phyloP scores from a whole-genome alignment of 2,797 vertebrate species.

The Clarias fuscus region DNA sequence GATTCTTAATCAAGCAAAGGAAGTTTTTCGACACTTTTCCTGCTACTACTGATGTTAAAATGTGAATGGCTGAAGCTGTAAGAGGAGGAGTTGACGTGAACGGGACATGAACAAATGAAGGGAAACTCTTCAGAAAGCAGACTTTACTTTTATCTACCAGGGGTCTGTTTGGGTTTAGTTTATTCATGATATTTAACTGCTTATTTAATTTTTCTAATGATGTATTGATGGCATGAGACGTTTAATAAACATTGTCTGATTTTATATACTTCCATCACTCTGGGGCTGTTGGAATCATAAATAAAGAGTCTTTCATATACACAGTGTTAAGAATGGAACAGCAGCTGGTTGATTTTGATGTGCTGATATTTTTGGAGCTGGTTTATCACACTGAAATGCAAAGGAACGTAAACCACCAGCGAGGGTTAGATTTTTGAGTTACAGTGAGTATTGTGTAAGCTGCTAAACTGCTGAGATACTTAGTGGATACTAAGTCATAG shows the following conservation, averaged over 20 bases:
- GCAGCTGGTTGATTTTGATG: background rate
- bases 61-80: background rate
- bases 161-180: background rate
- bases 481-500: too few species aligned
- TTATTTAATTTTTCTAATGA: conserved; percentile 52
- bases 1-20: conserved; percentile 43
- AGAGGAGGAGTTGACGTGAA: conserved; percentile 13
- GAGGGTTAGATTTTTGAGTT: background rate
- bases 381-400: background rate
- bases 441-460: background rate
- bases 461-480: too few species aligned
- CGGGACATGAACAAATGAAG: background rate
- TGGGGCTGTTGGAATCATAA: background rate
- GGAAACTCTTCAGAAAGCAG: background rate
- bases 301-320: background rate
- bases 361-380: background rate
- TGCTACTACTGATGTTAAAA: conserved; percentile 3
- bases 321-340: background rate
- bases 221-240: conserved; percentile 29
- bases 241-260: conserved; percentile 47
- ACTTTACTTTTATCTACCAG: conserved; percentile 6
- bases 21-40: background rate
- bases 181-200: conserved; percentile 34
- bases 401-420: too few species aligned
- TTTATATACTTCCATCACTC: background rate